These are phyloP conservation scores for Euschistus heros DNA, from an alignment of 1,140 invertebrate species.

Conservation along the genomic window DNA sequence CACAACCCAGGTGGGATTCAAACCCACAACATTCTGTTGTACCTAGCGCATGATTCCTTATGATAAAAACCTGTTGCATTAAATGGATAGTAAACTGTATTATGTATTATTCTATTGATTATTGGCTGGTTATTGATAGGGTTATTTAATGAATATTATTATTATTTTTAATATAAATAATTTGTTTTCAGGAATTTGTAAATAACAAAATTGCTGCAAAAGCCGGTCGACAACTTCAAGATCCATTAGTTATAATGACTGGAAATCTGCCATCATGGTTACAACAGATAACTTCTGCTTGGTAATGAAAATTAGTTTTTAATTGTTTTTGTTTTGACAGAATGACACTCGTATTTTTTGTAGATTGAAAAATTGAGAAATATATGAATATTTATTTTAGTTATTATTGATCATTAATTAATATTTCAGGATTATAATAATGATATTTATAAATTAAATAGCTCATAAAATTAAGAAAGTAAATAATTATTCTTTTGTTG, in stretches of 20 bases:
- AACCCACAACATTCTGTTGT: no score
- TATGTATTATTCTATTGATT: no score
- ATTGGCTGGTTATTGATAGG: no score
- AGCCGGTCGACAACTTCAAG: slow-evolving; percentile 90
- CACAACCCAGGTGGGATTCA: no score
- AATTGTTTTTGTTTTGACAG: not conserved
- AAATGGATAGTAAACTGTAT: no score
- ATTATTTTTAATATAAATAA: slow-evolving; percentile 12
- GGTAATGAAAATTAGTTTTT: slow-evolving; percentile 42
- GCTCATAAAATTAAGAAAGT: no score
- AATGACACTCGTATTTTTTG: no score
- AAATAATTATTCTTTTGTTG: no score
- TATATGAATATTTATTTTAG: not conserved
- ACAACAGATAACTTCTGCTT: slow-evolving; percentile 82
- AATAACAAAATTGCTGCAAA: slow-evolving; percentile 85
- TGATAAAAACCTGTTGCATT: no score
- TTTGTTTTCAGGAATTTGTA: slow-evolving; percentile 45
- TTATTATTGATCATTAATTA: not conserved
- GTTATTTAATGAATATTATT: slow-evolving; percentile 1
- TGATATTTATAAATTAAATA: no score
- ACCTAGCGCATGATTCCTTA: no score
- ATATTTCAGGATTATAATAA: no score
- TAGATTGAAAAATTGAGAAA: not conserved
- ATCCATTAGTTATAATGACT: slow-evolving; percentile 95
- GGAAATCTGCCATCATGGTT: slow-evolving; percentile 93